A percentile compares a stretch with the other conserved stretches of the same genome.
phyloP scores from a whole-genome alignment of 2,113 vertebrate species.

The Equus quagga region DNA sequence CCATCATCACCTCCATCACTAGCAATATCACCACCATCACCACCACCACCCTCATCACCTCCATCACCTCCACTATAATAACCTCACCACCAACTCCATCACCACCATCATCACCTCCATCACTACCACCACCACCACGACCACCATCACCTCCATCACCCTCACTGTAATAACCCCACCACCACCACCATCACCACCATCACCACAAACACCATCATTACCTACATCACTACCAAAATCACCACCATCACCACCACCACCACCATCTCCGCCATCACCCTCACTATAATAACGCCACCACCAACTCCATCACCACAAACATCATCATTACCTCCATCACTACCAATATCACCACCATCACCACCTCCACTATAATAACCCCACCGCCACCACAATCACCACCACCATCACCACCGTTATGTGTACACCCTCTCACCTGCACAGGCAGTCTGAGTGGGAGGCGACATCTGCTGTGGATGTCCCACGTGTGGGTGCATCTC shows the following conservation, averaged over 20 bases:
- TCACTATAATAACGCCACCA: too few relatives aligned
- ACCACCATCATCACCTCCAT: fast-evolving
- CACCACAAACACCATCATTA: fast-evolving
- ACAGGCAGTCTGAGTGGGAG: not conserved
- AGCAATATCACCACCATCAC: fast-evolving
- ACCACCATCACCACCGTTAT: not conserved
- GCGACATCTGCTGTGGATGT: not conserved
- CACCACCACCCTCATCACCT: fast-evolving
- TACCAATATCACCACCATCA: fast-evolving
- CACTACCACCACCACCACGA: fast-evolving
- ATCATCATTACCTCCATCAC: fast-evolving
- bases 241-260: fast-evolving
- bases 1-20: fast-evolving
- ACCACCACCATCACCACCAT: fast-evolving
- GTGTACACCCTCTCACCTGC: not conserved
- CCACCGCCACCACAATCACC: fast-evolving
- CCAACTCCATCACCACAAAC: too few relatives aligned
- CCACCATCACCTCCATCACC: fast-evolving
- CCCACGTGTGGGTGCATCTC: not conserved
- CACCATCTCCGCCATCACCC: fast-evolving
- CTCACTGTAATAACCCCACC: too few relatives aligned
- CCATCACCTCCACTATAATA: fast-evolving
- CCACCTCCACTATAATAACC: not conserved
- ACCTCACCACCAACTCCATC: fast-evolving
- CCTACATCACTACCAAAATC: not conserved